A percentile compares a stretch with the other conserved stretches of the same genome.
Conservation (phyloP, 2,888 invertebrate genomes). For the Nomada ferruginata region DNA sequence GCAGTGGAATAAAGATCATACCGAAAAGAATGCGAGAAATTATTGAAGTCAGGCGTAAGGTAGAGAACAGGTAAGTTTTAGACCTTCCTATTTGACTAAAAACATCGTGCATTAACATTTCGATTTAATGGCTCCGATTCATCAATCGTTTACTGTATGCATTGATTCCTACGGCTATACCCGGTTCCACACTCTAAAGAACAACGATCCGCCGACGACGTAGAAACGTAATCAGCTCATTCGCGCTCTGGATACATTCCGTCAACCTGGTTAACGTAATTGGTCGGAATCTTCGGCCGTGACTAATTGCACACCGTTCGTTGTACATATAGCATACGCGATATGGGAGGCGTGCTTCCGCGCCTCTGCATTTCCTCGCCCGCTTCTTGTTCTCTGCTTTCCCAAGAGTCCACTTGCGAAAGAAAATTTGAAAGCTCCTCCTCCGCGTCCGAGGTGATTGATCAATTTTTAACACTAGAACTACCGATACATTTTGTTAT, state of each 20-base stretch:
- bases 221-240: slow-evolving; percentile 63
- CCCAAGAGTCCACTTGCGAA: slow-evolving; percentile 70
- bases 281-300: slow-evolving; percentile 80
- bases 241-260: slow-evolving; percentile 80
- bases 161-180: background rate
- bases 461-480: slow-evolving; percentile 56
- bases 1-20: no score
- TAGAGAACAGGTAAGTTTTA: no score
- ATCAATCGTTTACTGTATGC: no score
- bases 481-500: no score
- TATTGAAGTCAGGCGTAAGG: no score
- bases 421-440: slow-evolving; percentile 71
- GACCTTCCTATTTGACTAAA: no score
- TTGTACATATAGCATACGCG: slow-evolving; percentile 27
- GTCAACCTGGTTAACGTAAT: slow-evolving; percentile 80
- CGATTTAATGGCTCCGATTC: no score
- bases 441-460: slow-evolving; percentile 28
- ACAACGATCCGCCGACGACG: slow-evolving; percentile 14
- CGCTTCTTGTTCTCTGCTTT: slow-evolving; percentile 36
- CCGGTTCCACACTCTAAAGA: background rate
- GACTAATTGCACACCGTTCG: slow-evolving; percentile 78
- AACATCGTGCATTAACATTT: no score
- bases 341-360: slow-evolving; percentile 37
- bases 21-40: no score
- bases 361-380: slow-evolving; percentile 32